A percentile compares a stretch with the other conserved stretches of the same genome.
phyloP scores from a whole-genome alignment of 2,888 invertebrate genomes.

The Cheilosia vernalis region DNA sequence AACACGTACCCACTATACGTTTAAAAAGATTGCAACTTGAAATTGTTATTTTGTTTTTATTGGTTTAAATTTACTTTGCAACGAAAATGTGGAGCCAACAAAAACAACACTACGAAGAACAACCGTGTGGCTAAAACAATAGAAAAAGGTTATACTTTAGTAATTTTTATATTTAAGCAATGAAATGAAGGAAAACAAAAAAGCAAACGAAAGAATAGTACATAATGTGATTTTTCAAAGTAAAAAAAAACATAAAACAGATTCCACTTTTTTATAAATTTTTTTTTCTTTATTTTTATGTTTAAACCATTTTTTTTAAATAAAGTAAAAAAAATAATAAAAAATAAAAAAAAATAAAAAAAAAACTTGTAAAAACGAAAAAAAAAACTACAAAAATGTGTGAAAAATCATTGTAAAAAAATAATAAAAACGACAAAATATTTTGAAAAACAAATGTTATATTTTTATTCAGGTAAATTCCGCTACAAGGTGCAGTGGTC shows the following conservation, averaged over 20 bases:
- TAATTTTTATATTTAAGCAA: not conserved
- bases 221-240: constrained; percentile 67
- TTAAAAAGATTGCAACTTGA: constrained; percentile 17
- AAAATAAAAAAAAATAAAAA: constrained; percentile 65
- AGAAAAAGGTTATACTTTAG: not conserved
- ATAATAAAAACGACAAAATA: constrained; percentile 74
- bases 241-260: constrained; percentile 47
- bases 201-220: constrained; percentile 39
- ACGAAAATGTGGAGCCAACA: constrained; percentile 29
- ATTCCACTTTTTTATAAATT: constrained; percentile 67
- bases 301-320: constrained; percentile 36
- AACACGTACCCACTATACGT: constrained; percentile 29
- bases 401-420: constrained; percentile 65
- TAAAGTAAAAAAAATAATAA: constrained; percentile 45
- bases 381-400: constrained; percentile 59
- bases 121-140: not conserved
- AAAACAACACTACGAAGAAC: constrained; percentile 8
- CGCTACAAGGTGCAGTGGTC: too few species aligned
- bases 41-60: constrained; percentile 8
- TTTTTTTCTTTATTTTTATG: constrained; percentile 54
- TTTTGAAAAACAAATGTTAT: constrained; percentile 43
- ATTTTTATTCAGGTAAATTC: too few species aligned
- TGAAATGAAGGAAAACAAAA: constrained; percentile 31
- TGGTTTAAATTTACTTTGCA: constrained; percentile 8
- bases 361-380: constrained; percentile 71